These are phyloP conservation scores for Acanthosoma haemorrhoidale DNA, from an alignment of 2,888 invertebrate genomes.

Conservation along the genomic window DNA sequence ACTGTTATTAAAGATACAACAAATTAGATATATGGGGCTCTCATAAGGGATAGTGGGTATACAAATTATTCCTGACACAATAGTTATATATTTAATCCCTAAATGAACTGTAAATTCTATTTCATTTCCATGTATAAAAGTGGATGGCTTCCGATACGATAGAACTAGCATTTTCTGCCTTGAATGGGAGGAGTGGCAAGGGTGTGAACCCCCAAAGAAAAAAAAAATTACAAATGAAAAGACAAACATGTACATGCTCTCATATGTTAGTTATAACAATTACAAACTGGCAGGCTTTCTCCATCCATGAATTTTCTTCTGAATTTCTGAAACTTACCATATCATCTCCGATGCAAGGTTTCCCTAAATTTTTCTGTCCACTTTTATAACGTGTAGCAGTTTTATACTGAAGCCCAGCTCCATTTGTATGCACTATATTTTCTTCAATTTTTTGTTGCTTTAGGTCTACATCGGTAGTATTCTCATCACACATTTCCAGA, in stretches of 20 bases:
- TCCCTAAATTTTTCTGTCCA: not conserved
- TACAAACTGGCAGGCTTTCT: conserved; percentile 6
- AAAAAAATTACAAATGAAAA: no score
- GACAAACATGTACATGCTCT: not conserved
- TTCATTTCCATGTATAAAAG: no score
- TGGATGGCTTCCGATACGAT: no score
- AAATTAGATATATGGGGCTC: no score
- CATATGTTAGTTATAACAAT: conserved; percentile 4
- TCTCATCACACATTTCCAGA: not conserved
- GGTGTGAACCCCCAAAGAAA: no score
- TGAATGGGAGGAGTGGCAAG: no score
- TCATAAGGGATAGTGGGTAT: no score
- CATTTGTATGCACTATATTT: not conserved
- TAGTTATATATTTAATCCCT: no score
- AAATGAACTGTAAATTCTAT: no score
- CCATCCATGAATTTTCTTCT: conserved; percentile 1
- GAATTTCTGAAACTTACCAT: not conserved
- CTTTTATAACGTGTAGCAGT: not conserved
- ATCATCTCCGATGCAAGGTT: not conserved
- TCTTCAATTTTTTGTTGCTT: not conserved
- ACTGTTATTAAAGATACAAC: no score
- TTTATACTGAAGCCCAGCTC: not conserved
- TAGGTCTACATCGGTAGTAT: not conserved
- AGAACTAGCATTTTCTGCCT: no score
- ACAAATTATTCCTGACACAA: no score